Evolutionary conservation across 1,140 invertebrate species (phyloP).

Genomic region (Heliothis virescens): DNA sequence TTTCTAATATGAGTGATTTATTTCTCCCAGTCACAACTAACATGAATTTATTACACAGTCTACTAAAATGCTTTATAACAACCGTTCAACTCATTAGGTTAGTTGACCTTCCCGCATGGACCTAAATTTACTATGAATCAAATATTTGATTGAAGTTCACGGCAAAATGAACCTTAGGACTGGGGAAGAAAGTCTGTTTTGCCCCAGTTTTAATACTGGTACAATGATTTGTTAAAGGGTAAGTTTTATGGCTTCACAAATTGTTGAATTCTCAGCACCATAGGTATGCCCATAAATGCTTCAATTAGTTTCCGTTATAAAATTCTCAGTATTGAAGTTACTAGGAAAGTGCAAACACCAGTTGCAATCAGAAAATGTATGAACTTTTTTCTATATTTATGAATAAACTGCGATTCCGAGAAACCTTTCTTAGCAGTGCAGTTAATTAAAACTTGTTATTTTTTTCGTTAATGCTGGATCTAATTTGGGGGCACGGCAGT

Average conservation of each 20-base stretch:
- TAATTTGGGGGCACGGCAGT: too few species aligned
- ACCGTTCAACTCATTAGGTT: slow-evolving; percentile 34
- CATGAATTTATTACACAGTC: slow-evolving; percentile 22
- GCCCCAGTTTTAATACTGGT: neutral
- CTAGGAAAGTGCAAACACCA: neutral
- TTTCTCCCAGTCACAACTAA: neutral
- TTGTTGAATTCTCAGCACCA: slow-evolving; percentile 4
- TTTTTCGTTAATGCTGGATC: too few species aligned
- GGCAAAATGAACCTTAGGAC: neutral
- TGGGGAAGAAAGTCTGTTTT: neutral
- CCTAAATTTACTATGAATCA: slow-evolving; percentile 25
- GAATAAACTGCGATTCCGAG: too few species aligned
- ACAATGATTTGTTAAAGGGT: slow-evolving; percentile 7
- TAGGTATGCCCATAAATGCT: neutral
- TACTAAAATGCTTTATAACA: slow-evolving; percentile 37
- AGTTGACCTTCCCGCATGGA: slow-evolving; percentile 59
- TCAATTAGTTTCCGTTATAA: neutral
- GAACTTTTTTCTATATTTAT: too few species aligned
- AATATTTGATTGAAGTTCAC: neutral
- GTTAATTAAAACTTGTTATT: too few species aligned
- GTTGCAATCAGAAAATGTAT: neutral
- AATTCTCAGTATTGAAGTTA: slow-evolving; percentile 1
- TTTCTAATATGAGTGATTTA: neutral
- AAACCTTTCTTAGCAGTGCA: too few species aligned
- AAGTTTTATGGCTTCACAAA: slow-evolving; percentile 13